Evolutionary conservation across 2,888 invertebrate genomes (phyloP), one percentile per base, ranked within the genome.

Genomic region (Ryuthela nishihirai): DNA sequence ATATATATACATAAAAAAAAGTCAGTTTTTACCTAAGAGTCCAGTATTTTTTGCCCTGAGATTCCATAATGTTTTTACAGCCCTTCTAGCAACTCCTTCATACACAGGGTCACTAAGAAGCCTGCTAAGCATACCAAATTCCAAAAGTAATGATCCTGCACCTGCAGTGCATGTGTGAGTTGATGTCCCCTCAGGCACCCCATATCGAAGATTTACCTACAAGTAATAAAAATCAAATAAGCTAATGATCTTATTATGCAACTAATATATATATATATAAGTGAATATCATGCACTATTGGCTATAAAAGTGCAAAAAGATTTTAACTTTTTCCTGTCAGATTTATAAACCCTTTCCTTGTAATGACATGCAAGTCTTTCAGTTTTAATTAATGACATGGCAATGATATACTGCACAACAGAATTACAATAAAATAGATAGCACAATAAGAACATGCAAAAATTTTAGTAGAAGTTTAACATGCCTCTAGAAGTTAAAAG

Each of bases 131-230:
- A 81, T 71, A 35, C 82, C 82, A 71, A 82, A 81, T 70, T 83
- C 83, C 17, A 83, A 68, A 9, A 82, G 71, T 36, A 83, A 72
- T 7, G 81, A 79, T 1, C 82, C 82, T 23, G 82, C 82, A 35
- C 82, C 82, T 18, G 83, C 79, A 9, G 81, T 81, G 68, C 82
- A 83, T 0, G 82, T 83, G 65, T 81, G 79, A 48, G 80, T 80
- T 2, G 75, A 72, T 36, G 77, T 75, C 58, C 77, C 72, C 3
- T 69, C 67, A 1, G 80, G 79, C 3, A 81, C 78, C 1, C 77
- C 77, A 62, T 74, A 70, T 29, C 74, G 70, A 40, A 82, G 69
- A 69, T 83, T 81, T 3, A 82, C 79, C 75, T 81, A 67, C 0
- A 72, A 68, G 54, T 36, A 49, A 63, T 36, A 43, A 18, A 52